Evolutionary conservation across 2,113 vertebrate species (phyloP).

Genomic region (Centropus bengalensis): DNA sequence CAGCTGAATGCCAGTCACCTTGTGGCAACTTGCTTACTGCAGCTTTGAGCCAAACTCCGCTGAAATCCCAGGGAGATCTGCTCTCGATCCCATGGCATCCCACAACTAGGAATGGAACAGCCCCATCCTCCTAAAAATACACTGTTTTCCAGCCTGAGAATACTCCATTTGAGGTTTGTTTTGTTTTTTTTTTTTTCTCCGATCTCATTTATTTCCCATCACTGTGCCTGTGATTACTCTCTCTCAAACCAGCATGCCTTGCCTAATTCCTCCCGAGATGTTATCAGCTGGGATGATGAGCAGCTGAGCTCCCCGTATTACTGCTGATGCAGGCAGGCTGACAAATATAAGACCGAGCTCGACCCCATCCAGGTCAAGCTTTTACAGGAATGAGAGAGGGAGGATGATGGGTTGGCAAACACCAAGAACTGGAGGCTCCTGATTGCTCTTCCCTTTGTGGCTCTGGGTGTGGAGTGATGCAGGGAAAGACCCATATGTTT

Average conservation of each 20-base stretch:
- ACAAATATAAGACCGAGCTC: neutral
- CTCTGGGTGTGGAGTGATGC: accelerated
- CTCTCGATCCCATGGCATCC: neutral
- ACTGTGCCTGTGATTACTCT: slow-evolving; percentile 17
- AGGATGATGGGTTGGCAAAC: neutral
- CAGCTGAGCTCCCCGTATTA: slow-evolving; percentile 28
- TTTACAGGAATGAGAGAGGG: neutral
- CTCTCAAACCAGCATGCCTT: slow-evolving; percentile 13
- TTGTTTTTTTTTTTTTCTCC: neutral
- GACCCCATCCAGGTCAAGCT: neutral
- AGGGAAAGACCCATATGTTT: neutral
- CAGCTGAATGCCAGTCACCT: neutral
- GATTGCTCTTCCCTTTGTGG: neutral
- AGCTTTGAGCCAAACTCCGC: neutral
- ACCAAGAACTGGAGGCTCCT: neutral
- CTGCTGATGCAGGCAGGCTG: neutral
- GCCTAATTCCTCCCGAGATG: slow-evolving; percentile 44
- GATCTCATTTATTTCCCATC: slow-evolving; percentile 28
- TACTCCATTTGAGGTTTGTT: neutral
- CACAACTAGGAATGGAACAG: neutral
- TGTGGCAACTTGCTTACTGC: neutral
- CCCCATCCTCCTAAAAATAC: neutral
- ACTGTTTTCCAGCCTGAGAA: neutral
- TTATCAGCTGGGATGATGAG: slow-evolving; percentile 20
- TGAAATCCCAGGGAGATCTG: neutral